Evolutionary conservation across 2,888 invertebrate genomes (phyloP).

Genomic region (Stenodera caucasica): DNA sequence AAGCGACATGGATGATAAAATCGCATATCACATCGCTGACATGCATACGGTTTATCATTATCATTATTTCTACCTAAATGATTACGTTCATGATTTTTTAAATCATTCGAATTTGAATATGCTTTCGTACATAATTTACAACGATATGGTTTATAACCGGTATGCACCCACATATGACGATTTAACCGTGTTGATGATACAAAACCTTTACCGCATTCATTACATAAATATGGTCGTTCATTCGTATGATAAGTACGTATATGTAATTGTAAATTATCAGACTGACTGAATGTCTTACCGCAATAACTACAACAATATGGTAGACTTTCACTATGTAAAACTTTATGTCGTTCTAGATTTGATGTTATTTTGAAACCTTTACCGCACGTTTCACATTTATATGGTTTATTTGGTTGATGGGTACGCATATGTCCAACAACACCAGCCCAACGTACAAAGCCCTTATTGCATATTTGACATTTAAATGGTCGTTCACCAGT

Average conservation of each 20-base stretch:
- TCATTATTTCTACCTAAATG: constrained; percentile 34
- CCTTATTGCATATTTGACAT: constrained; percentile 51
- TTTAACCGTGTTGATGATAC: constrained; percentile 51
- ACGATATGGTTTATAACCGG: constrained; percentile 48
- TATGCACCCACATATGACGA: constrained; percentile 52
- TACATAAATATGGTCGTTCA: constrained; percentile 51
- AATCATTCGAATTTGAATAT: constrained; percentile 48
- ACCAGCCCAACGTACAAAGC: constrained; percentile 51
- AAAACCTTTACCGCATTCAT: constrained; percentile 51
- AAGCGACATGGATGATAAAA: constrained; percentile 55
- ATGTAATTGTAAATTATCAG: constrained; percentile 50
- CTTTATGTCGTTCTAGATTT: constrained; percentile 51
- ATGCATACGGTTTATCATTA: constrained; percentile 46
- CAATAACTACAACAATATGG: constrained; percentile 51
- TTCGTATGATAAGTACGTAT: constrained; percentile 52
- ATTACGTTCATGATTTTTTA: constrained; percentile 47
- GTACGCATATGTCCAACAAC: constrained; percentile 51
- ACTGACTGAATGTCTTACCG: constrained; percentile 51
- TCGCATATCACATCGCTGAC: constrained; percentile 45
- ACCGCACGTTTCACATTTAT: constrained; percentile 49
- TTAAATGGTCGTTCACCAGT: constrained; percentile 54
- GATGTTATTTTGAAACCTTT: constrained; percentile 51
- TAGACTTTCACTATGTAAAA: constrained; percentile 46
- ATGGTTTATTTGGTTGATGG: constrained; percentile 48
- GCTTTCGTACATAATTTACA: constrained; percentile 47